Conservation (phyloP, 1,140 invertebrate genomes). For the Heliothis subflexa region DNA sequence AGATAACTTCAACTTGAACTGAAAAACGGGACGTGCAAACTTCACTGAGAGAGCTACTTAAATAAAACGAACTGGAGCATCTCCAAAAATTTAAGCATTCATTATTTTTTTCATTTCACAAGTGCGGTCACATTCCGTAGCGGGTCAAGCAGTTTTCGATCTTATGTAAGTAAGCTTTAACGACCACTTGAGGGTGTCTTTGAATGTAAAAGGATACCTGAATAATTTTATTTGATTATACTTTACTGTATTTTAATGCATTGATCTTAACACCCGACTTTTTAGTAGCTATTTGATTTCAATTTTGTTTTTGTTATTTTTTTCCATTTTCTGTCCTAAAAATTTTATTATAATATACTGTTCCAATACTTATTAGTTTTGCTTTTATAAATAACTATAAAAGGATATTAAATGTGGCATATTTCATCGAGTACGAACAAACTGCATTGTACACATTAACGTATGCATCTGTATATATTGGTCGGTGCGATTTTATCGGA, state of each 20-base stretch:
- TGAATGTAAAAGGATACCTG: conserved; percentile 40
- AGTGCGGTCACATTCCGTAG: conserved; percentile 41
- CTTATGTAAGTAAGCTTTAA: conserved; percentile 41
- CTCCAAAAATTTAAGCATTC: conserved; percentile 53
- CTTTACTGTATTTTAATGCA: conserved; percentile 14
- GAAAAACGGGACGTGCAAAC: conserved; percentile 32
- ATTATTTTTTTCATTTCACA: conserved; percentile 50
- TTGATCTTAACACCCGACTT: conserved; percentile 2
- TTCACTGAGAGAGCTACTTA: conserved; percentile 47
- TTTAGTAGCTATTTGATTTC: conserved; percentile 21
- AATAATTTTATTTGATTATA: conserved; percentile 40
- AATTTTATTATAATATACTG: too few relatives aligned
- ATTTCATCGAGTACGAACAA: not conserved
- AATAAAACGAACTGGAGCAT: conserved; percentile 47
- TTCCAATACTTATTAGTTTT: too few relatives aligned
- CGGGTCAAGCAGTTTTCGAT: conserved; percentile 43
- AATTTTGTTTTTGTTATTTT: not conserved
- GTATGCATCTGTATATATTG: not conserved
- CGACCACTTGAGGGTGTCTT: conserved; percentile 21
- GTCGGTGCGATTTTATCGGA: conserved; percentile 16
- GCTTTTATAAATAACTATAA: too few relatives aligned
- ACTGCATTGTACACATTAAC: conserved; percentile 1
- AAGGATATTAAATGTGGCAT: not conserved
- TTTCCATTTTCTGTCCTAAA: not conserved
- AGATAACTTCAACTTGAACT: conserved; percentile 34